phyloP scores from a whole-genome alignment of 2,888 invertebrate genomes.

The Platypus cylindrus region DNA sequence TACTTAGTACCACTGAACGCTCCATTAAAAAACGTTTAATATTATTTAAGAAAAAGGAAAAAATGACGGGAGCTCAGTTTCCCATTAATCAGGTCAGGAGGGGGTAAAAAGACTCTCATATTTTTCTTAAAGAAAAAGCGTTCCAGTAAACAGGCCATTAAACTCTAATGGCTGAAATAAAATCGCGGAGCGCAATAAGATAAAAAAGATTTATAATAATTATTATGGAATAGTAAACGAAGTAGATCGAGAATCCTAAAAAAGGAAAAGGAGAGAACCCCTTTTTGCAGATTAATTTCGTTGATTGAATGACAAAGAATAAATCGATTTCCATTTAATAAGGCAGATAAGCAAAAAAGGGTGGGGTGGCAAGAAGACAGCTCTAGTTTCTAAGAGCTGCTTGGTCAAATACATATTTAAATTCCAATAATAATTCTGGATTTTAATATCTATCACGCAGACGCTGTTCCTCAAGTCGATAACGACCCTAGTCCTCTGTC shows the following conservation, averaged over 20 bases:
- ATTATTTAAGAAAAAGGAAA: neutral
- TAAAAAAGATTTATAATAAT: conserved; percentile 9
- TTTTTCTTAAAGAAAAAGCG: conserved; percentile 22
- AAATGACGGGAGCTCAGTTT: neutral
- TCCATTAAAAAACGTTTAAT: neutral
- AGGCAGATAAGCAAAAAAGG: neutral
- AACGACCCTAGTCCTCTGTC: too few species aligned
- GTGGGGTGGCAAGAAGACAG: neutral
- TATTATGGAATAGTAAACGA: neutral
- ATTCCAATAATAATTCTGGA: too few species aligned
- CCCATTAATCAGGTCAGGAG: conserved; percentile 1
- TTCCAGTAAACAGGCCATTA: conserved; percentile 23
- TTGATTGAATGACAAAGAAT: neutral
- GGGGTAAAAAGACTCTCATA: too few species aligned
- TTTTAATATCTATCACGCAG: too few species aligned
- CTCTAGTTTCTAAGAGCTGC: neutral
- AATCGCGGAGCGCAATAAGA: conserved; percentile 6
- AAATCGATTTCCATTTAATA: neutral
- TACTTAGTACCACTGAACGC: too few species aligned
- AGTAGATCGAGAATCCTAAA: neutral
- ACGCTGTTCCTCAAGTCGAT: too few species aligned
- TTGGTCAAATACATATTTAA: too few species aligned
- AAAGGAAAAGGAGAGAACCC: neutral
- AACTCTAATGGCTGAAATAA: conserved; percentile 20
- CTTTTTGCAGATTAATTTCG: neutral